Evolutionary conservation across 2,113 vertebrate species (phyloP).

Genomic region (Amphilophus citrinellus): DNA sequence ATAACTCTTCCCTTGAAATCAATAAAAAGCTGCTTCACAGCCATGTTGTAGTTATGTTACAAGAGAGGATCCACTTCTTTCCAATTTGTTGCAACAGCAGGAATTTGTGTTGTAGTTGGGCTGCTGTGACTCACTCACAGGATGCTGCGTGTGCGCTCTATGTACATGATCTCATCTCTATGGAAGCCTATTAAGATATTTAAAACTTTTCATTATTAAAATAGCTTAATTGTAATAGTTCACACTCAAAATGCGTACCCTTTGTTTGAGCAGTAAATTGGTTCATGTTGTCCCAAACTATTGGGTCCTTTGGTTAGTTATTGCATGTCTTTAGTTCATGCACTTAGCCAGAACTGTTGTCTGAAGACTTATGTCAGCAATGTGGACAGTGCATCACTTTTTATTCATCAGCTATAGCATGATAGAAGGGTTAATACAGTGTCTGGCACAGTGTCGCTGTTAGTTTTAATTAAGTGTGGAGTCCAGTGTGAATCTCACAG

Average conservation of each 20-base stretch:
- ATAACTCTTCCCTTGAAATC: slow-evolving; percentile 18
- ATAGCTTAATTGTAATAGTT: not conserved
- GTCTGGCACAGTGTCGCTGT: not conserved
- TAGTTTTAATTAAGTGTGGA: not conserved
- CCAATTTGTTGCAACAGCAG: no score
- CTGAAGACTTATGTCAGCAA: no score
- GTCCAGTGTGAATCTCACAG: not conserved
- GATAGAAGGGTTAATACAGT: not conserved
- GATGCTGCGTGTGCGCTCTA: not conserved
- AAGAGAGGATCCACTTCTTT: not conserved
- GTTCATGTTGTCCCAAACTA: not conserved
- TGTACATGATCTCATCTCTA: not conserved
- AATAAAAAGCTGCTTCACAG: slow-evolving; percentile 10
- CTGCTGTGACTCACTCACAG: not conserved
- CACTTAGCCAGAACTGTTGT: not conserved
- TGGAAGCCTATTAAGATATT: no score
- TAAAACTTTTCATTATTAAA: no score
- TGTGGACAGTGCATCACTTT: not conserved
- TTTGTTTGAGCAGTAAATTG: not conserved
- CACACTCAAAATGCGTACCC: not conserved
- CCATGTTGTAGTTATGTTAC: not conserved
- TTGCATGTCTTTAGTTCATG: not conserved
- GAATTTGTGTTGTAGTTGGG: not conserved
- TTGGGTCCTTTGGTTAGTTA: not conserved
- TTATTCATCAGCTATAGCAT: not conserved